Percentiles rank a stretch among this genome's conserved stretches.
These are phyloP conservation scores for Congeria kusceri DNA, from an alignment of 2,888 invertebrate species.

Conservation along the genomic window DNA sequence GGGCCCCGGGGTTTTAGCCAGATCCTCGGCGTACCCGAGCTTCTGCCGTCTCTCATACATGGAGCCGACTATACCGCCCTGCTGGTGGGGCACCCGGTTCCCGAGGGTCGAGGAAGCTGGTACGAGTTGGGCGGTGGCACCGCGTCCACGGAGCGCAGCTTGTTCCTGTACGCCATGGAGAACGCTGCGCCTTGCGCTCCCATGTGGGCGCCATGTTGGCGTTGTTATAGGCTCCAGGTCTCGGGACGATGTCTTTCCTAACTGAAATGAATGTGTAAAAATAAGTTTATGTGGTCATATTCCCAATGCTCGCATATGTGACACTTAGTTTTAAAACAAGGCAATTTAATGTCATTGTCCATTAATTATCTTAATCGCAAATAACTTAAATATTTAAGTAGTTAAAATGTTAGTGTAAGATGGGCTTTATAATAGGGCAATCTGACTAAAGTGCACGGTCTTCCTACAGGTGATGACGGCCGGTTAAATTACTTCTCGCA, in stretches of 20 bases:
- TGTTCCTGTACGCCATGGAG: constrained; percentile 69
- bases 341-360: no score
- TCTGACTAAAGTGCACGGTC: no score
- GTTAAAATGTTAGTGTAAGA: no score
- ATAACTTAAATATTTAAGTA: no score
- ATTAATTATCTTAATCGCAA: no score
- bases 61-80: constrained; percentile 58
- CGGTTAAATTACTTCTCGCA: no score
- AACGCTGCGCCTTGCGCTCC: constrained; percentile 69
- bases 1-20: constrained; percentile 75
- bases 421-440: no score
- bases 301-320: no score
- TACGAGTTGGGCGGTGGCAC: constrained; percentile 73
- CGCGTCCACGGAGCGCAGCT: constrained; percentile 55
- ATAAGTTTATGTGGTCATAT: no score
- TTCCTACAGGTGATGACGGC: no score
- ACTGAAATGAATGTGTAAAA: constrained; percentile 56
- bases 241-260: constrained; percentile 58
- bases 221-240: constrained; percentile 70
- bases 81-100: constrained; percentile 60
- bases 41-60: constrained; percentile 57
- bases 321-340: no score
- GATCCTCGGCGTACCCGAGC: constrained; percentile 70
- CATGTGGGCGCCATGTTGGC: constrained; percentile 56
- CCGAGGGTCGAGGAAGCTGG: constrained; percentile 70